Conservation (phyloP, 2,888 invertebrate genomes). For the Hyalella azteca region DNA sequence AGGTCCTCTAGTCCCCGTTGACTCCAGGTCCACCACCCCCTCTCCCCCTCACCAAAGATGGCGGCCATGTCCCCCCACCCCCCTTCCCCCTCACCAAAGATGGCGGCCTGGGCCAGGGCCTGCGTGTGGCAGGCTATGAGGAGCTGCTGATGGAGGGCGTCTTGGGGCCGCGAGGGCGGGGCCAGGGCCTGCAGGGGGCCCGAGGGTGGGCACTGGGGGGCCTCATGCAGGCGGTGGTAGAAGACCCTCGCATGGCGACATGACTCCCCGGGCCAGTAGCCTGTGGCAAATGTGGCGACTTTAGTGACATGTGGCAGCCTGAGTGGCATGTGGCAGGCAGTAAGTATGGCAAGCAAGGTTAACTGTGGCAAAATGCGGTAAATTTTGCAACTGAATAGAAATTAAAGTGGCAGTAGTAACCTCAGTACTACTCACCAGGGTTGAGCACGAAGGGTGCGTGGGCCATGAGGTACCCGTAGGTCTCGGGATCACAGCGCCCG, state of each 20-base stretch:
- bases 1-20: too few species aligned
- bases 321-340: too few species aligned
- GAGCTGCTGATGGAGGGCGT: constrained; percentile 23
- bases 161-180: background rate
- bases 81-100: constrained; percentile 60
- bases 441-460: background rate
- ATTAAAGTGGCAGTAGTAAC: too few species aligned
- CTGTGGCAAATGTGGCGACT: too few species aligned
- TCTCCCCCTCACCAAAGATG: background rate
- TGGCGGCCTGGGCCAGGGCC: constrained; percentile 74
- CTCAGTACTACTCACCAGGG: constrained; percentile 14
- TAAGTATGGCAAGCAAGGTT: too few species aligned
- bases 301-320: too few species aligned
- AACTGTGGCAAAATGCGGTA: too few species aligned
- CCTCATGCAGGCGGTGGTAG: background rate
- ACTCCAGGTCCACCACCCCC: background rate
- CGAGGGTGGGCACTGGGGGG: too few species aligned
- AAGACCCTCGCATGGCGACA: background rate
- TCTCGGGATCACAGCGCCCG: background rate
- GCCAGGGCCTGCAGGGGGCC: background rate
- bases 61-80: background rate
- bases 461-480: background rate
- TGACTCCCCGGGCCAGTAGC: constrained; percentile 16
- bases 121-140: constrained; percentile 34
- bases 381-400: too few species aligned